Base-by-base conservation (phyloP, 2,888 invertebrate species). In the Caenorhabditis plicata region DNA sequence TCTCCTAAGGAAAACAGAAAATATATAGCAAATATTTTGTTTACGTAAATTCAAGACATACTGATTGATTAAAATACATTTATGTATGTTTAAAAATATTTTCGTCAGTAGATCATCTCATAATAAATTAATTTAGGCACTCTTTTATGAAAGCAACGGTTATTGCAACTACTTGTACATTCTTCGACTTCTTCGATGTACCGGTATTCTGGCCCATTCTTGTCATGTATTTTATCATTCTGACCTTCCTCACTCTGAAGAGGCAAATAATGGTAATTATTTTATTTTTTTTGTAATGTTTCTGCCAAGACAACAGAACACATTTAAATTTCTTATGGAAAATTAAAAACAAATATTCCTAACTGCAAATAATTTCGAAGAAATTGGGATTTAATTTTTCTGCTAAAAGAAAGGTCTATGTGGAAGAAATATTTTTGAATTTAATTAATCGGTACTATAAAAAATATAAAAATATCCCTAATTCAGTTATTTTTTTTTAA, bases 131-230 rank as follows among this genome's bases (percentile, higher is more conserved):
- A 41, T 71, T 41, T 76, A 85, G 85, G 85, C 88, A 95, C 75
- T 93, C 95, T 73, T 90, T 94, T 62, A 89, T 90, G 57, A 94
- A 93, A 83, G 93, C 95, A 74, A 92, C 95, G 32, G 73, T 92
- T 11, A 86, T 98, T 75, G 93, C 90, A 36, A 86, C 91, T 81
- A 84, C 88, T 72, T 94, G 93, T 85, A 98, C 98, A 57, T 90
- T 94, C 84, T 94, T 98, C 83, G 93, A 96, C 81, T 67, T 69
- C 78, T 93, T 96, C 84, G 94, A 99, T 86, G 90, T 99, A 83
- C 98, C 98, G 81, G 98, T 99, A 79, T 99, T 99, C 85, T 99
- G 98, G 98, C 98, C 98, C 58, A 98, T 99, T 80, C 87, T 99
- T 82, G 94, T 99, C 80, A 92, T 99, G 90, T 99, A 99, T 85